These are phyloP conservation scores for Battus philenor DNA, from an alignment of 1,140 invertebrate species.

Conservation along the genomic window DNA sequence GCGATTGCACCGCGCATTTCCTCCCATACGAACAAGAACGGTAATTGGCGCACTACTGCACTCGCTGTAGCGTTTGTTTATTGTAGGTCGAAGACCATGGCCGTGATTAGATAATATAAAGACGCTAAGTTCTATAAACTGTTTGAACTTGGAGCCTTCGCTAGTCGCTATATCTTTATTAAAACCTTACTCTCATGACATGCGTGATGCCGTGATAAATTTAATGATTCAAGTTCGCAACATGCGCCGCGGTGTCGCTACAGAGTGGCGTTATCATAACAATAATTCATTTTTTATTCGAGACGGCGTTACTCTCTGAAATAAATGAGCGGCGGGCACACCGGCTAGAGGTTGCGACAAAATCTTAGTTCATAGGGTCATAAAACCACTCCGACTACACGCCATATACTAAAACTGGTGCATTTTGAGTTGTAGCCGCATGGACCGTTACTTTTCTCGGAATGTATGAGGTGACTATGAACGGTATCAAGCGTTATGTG, in stretches of 20 bases:
- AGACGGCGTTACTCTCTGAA: conserved; percentile 3
- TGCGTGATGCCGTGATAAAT: background rate
- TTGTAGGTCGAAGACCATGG: conserved; percentile 11
- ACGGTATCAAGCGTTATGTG: conserved; percentile 49
- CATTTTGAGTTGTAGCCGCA: conserved; percentile 40
- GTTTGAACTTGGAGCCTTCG: conserved; percentile 1
- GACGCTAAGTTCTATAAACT: conserved; percentile 1
- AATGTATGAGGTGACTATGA: conserved; percentile 44
- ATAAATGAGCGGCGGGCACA: conserved; percentile 17
- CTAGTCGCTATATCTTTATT: background rate
- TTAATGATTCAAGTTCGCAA: conserved; percentile 2
- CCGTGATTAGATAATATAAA: conserved; percentile 13
- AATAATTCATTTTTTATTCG: conserved; percentile 14
- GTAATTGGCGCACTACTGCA: conserved; percentile 12
- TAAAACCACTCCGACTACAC: conserved; percentile 37
- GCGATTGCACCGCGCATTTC: conserved; percentile 5
- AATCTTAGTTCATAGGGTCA: conserved; percentile 50
- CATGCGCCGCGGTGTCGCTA: background rate
- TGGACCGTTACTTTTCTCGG: conserved; percentile 58
- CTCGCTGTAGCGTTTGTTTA: conserved; percentile 1
- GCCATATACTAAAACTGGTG: conserved; percentile 50
- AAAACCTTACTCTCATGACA: background rate
- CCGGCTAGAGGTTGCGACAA: conserved; percentile 32
- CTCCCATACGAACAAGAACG: conserved; percentile 8
- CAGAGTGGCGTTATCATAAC: conserved; percentile 3